Evolutionary conservation across 2,888 invertebrate genomes (phyloP), one percentile per base, ranked within the genome.

Genomic region (Ditylenchus weischeri): DNA sequence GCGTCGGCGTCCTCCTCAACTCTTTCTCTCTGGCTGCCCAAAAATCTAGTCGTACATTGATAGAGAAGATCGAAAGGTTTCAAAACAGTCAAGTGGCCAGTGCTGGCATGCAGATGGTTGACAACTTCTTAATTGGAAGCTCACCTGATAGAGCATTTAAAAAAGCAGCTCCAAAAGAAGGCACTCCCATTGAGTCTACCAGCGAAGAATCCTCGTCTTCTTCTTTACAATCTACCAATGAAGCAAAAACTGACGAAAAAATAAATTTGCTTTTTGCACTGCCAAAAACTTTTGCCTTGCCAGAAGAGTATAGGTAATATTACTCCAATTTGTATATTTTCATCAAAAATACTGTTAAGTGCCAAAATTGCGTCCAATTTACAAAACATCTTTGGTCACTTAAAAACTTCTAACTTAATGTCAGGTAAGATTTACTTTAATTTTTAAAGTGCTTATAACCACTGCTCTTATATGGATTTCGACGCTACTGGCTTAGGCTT

Each of bases 321-420:
- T 43, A 43, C 15, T 43, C 8, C 29, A 2, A 5, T 29, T 5
- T 2, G 6, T 5, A 57, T 19, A 4, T 19, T 57, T 59, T 15
- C 35, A 38, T 21, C 29, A 38, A 36, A 15, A 19, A 1, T 15
- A 2, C 23, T 48, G 23, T 62, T 62, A 49, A 62, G 62, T 48
- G 23, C 62, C 10, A 62, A 62, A 62, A 62, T 62, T 21, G 48
- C 62, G 48, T 62, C 62, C n/a, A 62, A 62, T 47, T 47, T 62
- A 8, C 43, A 62, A 62, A 62, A 62, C 29, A 62, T 62, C 15
- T 43, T 62, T 29, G 62, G n/a, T 29, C 62, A 62, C 29, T 62
- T 62, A 19, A 62, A 62, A 47, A 48, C 23, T 47, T 47, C 62
- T 19, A 62, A 62, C 47, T 62, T 62, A n/a, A 38, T 62, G 21